phyloP scores from a whole-genome alignment of 2,113 vertebrate species.

The Dendropsophus ebraccatus region DNA sequence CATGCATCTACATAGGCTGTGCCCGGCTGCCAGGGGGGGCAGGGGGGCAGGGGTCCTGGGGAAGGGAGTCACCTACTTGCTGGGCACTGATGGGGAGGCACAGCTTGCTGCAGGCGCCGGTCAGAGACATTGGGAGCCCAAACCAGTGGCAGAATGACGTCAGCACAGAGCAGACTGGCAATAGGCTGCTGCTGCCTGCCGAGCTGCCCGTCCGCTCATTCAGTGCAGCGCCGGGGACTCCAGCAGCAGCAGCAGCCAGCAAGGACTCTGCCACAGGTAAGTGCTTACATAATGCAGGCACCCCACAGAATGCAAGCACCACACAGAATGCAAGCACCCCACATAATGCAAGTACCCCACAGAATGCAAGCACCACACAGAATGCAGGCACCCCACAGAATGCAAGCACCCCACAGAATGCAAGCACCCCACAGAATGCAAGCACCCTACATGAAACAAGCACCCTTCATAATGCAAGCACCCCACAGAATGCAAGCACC shows the following conservation, averaged over 20 bases:
- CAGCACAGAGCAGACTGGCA: slow-evolving; percentile 71
- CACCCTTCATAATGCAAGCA: too few species aligned
- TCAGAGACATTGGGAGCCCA: slow-evolving; percentile 22
- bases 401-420: too few species aligned
- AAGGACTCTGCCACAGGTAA: slow-evolving; percentile 29
- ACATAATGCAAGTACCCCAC: too few species aligned
- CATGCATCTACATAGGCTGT: too few species aligned
- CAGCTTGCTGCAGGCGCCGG: not conserved
- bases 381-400: too few species aligned
- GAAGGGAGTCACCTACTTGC: slow-evolving; percentile 4
- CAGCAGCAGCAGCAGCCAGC: slow-evolving; percentile 50
- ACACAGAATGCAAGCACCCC: too few species aligned
- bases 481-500: too few species aligned
- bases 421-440: too few species aligned
- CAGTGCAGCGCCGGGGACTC: slow-evolving; percentile 58
- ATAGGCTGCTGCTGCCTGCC: slow-evolving; percentile 70
- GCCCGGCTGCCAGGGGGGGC: not conserved
- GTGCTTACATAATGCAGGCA: not conserved
- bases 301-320: not conserved
- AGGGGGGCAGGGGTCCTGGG: not conserved
- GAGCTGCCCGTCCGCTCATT: slow-evolving; percentile 62
- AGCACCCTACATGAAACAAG: too few species aligned
- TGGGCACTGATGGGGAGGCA: slow-evolving; percentile 6
- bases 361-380: too few species aligned
- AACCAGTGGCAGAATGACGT: slow-evolving; percentile 71